Evolutionary conservation across 2,113 vertebrate genomes (phyloP).

Genomic region (Pluvialis apricaria): DNA sequence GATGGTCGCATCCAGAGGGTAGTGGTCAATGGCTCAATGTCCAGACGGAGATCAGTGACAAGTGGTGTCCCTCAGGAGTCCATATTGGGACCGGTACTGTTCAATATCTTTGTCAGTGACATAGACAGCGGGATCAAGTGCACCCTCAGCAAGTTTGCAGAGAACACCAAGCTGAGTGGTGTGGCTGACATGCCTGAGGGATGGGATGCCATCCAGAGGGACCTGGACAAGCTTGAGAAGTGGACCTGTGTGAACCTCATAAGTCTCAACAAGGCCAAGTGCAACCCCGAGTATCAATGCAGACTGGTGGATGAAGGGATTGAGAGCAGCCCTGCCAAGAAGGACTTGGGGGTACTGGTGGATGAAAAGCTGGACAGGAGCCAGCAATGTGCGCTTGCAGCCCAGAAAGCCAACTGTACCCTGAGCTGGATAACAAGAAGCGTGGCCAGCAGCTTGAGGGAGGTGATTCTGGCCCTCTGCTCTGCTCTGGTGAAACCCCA

Average conservation of each 20-base stretch:
- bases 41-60: neutral
- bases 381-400: neutral
- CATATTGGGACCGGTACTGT: neutral
- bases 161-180: neutral
- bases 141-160: neutral
- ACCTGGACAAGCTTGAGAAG: neutral
- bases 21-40: neutral
- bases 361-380: neutral
- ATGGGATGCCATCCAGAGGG: neutral
- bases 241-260: neutral
- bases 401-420: neutral
- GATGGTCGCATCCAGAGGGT: neutral
- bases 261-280: neutral
- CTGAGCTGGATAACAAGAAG: neutral
- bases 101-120: neutral
- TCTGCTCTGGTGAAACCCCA: neutral
- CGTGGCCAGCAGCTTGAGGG: neutral
- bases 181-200: neutral
- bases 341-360: neutral
- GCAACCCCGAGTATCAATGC: neutral
- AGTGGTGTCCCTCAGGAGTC: neutral
- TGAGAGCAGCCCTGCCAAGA: neutral
- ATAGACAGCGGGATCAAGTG: neutral
- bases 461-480: neutral
- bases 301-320: neutral